phyloP scores from a whole-genome alignment of 2,888 invertebrate genomes.

The Nemoura dubitans region DNA sequence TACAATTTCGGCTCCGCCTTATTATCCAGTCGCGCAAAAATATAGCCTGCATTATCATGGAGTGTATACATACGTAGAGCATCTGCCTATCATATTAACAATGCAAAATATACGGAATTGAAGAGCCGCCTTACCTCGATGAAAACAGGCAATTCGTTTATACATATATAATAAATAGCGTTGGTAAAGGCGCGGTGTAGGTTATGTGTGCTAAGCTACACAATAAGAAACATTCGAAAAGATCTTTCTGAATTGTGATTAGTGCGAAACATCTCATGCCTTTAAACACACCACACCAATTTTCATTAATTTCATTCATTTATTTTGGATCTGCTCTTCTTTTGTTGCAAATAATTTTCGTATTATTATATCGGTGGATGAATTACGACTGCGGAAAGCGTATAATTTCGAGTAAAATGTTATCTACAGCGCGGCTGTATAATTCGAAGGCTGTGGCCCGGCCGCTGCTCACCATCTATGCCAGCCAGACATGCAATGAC shows the following conservation, averaged over 20 bases:
- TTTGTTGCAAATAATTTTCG: background rate
- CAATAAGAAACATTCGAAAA: background rate
- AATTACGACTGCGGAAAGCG: background rate
- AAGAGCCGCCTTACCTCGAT: background rate
- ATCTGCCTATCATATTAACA: conserved; percentile 42
- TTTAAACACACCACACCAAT: background rate
- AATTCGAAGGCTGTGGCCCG: background rate
- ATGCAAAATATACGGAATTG: conserved; percentile 34
- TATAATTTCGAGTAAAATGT: background rate
- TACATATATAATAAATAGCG: too few relatives aligned
- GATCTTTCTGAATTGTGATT: background rate
- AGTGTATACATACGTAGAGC: conserved; percentile 23
- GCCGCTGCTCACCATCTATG: background rate
- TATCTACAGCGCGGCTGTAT: background rate
- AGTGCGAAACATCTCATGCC: background rate
- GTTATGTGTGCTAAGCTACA: background rate
- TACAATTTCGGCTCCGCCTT: conserved; percentile 34
- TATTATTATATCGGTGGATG: background rate
- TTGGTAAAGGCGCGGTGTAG: too few relatives aligned
- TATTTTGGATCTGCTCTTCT: background rate
- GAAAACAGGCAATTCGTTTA: too few relatives aligned
- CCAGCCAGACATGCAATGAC: background rate
- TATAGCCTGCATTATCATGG: conserved; percentile 25
- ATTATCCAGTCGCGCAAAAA: conserved; percentile 7
- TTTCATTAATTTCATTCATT: background rate